Evolutionary conservation across 2,888 invertebrate species (phyloP).

Genomic region (Elegia similella): DNA sequence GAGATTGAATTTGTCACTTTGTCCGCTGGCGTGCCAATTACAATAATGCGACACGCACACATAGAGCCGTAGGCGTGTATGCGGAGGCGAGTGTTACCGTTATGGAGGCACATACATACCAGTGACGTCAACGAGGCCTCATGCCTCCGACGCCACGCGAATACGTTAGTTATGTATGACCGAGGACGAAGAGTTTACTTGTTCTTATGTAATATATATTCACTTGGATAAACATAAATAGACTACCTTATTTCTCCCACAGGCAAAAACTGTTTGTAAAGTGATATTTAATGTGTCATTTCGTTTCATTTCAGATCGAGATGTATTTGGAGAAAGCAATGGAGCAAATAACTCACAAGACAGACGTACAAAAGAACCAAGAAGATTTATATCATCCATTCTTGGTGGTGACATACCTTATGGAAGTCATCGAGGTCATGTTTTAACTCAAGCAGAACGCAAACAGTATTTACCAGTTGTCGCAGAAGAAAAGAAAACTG

Average conservation of each 20-base stretch:
- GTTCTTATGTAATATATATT: slow-evolving; percentile 24
- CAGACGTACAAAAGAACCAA: slow-evolving; percentile 71
- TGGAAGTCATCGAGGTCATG: slow-evolving; percentile 87
- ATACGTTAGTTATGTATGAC: slow-evolving; percentile 67
- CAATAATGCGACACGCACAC: slow-evolving; percentile 51
- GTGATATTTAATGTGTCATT: slow-evolving; percentile 19
- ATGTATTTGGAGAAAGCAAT: slow-evolving; percentile 73
- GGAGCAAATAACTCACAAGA: slow-evolving; percentile 51
- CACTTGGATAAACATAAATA: not conserved
- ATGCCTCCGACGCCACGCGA: slow-evolving; percentile 68
- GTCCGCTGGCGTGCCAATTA: slow-evolving; percentile 59
- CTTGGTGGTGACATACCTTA: slow-evolving; percentile 91
- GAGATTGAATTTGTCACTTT: slow-evolving; percentile 66
- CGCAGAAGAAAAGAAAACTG: slow-evolving; percentile 78
- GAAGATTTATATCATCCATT: slow-evolving; percentile 89
- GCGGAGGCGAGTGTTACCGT: slow-evolving; percentile 77
- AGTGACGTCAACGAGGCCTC: slow-evolving; percentile 78
- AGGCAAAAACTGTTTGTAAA: not conserved
- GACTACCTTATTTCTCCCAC: not conserved
- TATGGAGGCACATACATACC: slow-evolving; percentile 81
- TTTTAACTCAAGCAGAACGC: slow-evolving; percentile 90
- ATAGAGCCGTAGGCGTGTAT: slow-evolving; percentile 53
- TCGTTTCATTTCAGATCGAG: slow-evolving; percentile 72
- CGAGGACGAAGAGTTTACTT: slow-evolving; percentile 52
- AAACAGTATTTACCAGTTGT: slow-evolving; percentile 88